Base-by-base conservation (phyloP, 2,797 vertebrate genomes). In the Crax fasciolata region DNA sequence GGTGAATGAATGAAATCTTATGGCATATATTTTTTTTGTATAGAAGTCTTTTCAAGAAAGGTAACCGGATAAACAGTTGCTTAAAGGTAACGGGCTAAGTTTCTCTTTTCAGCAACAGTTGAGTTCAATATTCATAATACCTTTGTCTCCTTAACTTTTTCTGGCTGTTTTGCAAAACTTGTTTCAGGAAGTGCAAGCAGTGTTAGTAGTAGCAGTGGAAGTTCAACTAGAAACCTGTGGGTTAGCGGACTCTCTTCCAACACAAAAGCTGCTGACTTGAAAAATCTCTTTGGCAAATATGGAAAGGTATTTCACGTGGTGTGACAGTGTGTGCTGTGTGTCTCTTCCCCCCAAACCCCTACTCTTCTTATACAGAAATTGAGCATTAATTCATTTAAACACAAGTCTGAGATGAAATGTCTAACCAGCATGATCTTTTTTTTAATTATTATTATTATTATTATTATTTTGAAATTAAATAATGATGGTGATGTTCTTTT, bases 211-310 rank as follows among this genome's bases (percentile, higher is more conserved):
- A 97, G 98, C 97, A 98, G 98, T 96, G 98, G 98, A 96, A 98
- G 98, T 95, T 99, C 99, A n/a, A 98, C 98, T 96, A 98, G 98
- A 80, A 99, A 99, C 97, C 96, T 99, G 63, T 99, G 99, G 99
- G 99, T 99, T 97, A 99, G 99, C 61, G 99, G 99, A 96, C 98
- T 99, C 92, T 99, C 99, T 67, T 99, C 99, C 75, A 99, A 99
- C 97, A 99, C 99, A 95, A 99, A 99, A 98, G 99, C 99, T 94
- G 99, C 99, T 67, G 99, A 99, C 97, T 98, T 99, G 71, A 99
- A 99, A 98, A 99, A 99, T 97, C 98, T 99, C 67, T 99, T 99
- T 97, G 99, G 99, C 96, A 99, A 99, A 98, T 99, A 99, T 38
- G 99, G 99, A 91, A 99, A 99, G 99, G 99, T 99, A 98, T 67